Conservation (phyloP, 2,113 vertebrate genomes). For the Atlantisia rogersi region DNA sequence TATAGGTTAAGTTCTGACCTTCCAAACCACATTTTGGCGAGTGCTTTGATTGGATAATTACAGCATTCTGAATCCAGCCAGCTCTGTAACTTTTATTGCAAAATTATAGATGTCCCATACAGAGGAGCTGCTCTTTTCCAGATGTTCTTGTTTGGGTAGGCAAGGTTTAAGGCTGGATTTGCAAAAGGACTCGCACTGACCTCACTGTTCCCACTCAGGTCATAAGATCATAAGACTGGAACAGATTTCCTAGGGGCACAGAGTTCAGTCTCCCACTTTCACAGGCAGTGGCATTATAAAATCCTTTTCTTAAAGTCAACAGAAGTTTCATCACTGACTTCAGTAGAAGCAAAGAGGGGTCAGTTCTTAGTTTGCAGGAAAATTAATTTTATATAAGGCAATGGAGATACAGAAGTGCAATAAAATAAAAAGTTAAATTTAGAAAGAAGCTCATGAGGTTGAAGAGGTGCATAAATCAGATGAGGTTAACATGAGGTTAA, state of each 20-base stretch:
- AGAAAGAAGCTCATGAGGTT: background rate
- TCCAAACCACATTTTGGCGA: conserved; percentile 22
- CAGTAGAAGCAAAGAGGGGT: background rate
- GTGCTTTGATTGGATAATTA: conserved; percentile 55
- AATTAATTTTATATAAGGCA: background rate
- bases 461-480: background rate
- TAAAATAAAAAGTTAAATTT: background rate
- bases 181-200: background rate
- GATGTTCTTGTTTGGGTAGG: conserved; percentile 45
- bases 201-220: background rate
- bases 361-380: background rate
- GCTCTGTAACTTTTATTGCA: conserved; percentile 19
- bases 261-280: background rate
- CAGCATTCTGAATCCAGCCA: background rate
- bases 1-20: background rate
- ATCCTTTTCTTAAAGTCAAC: background rate
- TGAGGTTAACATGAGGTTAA: background rate
- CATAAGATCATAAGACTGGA: background rate
- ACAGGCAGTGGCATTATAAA: background rate
- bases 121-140: background rate
- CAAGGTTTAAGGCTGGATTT: conserved; percentile 4
- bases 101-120: conserved; percentile 40
- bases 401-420: background rate
- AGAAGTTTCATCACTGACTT: background rate
- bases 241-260: conserved; percentile 1